Conservation (phyloP, 2,113 vertebrate genomes). For the Alosa alosa region DNA sequence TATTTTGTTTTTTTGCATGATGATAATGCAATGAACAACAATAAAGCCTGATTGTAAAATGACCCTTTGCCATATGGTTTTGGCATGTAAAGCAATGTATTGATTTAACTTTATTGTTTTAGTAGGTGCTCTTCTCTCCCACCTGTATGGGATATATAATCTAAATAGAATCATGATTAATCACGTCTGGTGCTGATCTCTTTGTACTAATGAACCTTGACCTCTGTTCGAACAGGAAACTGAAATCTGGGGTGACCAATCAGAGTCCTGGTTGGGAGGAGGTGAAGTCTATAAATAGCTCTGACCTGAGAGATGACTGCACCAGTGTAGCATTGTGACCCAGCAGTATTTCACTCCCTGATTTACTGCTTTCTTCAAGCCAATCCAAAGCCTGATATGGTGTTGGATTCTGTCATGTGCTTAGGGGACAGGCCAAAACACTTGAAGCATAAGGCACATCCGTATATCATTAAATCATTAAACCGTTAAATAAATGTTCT, state of each 20-base stretch:
- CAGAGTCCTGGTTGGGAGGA: neutral
- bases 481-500: neutral
- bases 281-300: neutral
- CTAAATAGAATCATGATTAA: neutral
- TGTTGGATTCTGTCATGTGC: constrained; percentile 1
- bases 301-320: neutral
- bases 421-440: neutral
- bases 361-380: neutral
- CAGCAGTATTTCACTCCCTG: neutral
- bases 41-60: too few relatives aligned
- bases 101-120: too few relatives aligned
- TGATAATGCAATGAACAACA: too few relatives aligned
- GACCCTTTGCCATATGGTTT: too few relatives aligned
- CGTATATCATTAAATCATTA: neutral
- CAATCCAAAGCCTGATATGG: neutral
- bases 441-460: neutral
- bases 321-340: neutral
- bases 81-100: too few relatives aligned
- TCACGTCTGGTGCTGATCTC: neutral
- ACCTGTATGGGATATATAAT: neutral
- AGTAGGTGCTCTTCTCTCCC: too few relatives aligned
- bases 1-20: too few relatives aligned
- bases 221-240: neutral
- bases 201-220: neutral
- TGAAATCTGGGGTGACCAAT: neutral